Evolutionary conservation across 2,113 vertebrate genomes (phyloP).

Genomic region (Myrmecophaga tridactyla): DNA sequence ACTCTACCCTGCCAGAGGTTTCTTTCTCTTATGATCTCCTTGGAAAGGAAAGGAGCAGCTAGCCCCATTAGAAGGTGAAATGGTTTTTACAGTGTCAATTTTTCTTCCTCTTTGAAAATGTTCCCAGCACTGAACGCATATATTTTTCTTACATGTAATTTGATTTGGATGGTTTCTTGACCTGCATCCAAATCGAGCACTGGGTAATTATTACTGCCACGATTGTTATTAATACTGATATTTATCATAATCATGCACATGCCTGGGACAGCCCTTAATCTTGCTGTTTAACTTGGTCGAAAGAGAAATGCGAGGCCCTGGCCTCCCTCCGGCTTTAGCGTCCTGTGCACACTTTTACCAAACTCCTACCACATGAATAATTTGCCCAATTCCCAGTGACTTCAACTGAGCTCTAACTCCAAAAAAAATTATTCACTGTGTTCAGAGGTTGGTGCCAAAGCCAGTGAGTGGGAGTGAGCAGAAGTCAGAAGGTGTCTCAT

Average conservation of each 20-base stretch:
- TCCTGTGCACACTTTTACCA: slow-evolving; percentile 57
- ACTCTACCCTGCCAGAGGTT: background rate
- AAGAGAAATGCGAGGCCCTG: slow-evolving; percentile 55
- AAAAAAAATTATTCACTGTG: background rate
- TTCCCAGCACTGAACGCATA: slow-evolving; percentile 34
- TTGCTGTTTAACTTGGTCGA: slow-evolving; percentile 78
- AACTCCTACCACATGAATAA: slow-evolving; percentile 36
- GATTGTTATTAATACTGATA: slow-evolving; percentile 78
- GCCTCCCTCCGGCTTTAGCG: slow-evolving; percentile 49
- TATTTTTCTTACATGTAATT: slow-evolving; percentile 69
- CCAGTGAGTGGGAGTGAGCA: background rate
- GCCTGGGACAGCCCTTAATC: slow-evolving; percentile 75
- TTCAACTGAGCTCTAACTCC: slow-evolving; percentile 39
- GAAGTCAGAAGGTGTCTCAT: background rate
- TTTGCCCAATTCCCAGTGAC: slow-evolving; percentile 54
- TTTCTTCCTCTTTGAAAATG: slow-evolving; percentile 61
- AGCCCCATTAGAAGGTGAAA: background rate
- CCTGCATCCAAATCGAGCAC: slow-evolving; percentile 62
- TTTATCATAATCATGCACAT: slow-evolving; percentile 78
- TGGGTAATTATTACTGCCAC: slow-evolving; percentile 77
- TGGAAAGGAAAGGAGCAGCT: background rate
- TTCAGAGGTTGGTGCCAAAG: background rate
- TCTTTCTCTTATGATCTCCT: background rate
- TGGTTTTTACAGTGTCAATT: slow-evolving; percentile 5
- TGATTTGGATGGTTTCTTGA: slow-evolving; percentile 73